phyloP scores from a whole-genome alignment of 2,113 vertebrate species.

The Myocastor coypus region DNA sequence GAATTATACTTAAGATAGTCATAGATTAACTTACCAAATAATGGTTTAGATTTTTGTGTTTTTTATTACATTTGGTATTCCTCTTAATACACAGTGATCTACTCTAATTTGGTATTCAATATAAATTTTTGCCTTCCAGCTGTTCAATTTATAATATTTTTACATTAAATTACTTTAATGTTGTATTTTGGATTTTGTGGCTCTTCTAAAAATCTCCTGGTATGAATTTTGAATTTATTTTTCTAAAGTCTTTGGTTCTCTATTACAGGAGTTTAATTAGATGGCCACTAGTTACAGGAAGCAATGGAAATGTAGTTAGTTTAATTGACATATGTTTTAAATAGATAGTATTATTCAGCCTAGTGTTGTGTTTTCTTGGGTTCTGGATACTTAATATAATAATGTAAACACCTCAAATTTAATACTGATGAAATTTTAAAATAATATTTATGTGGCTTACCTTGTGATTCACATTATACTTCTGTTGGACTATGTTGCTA shows the following conservation, averaged over 20 bases:
- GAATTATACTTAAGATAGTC: conserved; percentile 19
- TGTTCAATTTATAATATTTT: background rate
- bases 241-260: conserved; percentile 15
- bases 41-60: conserved; percentile 17
- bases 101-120: conserved; percentile 48
- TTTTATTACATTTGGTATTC: background rate
- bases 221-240: conserved; percentile 50
- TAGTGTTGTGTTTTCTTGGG: background rate
- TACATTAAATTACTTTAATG: background rate
- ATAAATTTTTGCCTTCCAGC: background rate
- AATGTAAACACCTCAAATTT: background rate
- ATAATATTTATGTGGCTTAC: conserved; percentile 38
- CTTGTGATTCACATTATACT: background rate
- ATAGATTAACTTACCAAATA: background rate
- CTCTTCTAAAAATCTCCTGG: background rate
- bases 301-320: background rate
- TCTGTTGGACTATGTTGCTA: background rate
- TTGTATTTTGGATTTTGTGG: background rate
- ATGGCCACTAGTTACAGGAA: background rate
- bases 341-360: background rate
- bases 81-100: background rate
- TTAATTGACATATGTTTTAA: background rate
- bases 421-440: background rate
- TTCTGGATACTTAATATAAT: background rate
- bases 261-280: background rate